A percentile compares a stretch with the other conserved stretches of the same genome.
Conservation (phyloP, 2,888 invertebrate species). For the Bibio marci region DNA sequence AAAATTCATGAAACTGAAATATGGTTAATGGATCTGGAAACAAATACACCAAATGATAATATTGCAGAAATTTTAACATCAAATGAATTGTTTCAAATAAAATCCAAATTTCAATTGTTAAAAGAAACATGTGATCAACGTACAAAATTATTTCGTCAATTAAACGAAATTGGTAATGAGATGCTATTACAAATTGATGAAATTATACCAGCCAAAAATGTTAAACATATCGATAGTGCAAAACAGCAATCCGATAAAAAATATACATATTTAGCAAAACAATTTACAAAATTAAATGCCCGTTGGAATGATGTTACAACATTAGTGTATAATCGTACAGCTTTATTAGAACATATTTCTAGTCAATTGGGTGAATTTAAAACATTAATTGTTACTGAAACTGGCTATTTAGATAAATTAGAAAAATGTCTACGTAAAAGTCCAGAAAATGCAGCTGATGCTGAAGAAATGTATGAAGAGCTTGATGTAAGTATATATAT, state of each 20-base stretch:
- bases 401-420: conserved; percentile 63
- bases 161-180: conserved; percentile 53
- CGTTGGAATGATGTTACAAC: conserved; percentile 54
- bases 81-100: conserved; percentile 52
- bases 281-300: conserved; percentile 50
- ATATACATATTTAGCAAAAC: conserved; percentile 41
- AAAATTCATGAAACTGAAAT: conserved; percentile 26
- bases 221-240: conserved; percentile 6
- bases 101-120: conserved; percentile 48
- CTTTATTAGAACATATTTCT: conserved; percentile 52
- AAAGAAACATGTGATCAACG: conserved; percentile 56
- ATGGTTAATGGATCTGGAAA: conserved; percentile 47
- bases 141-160: conserved; percentile 44
- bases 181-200: conserved; percentile 40
- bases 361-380: conserved; percentile 61
- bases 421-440: conserved; percentile 56
- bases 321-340: conserved; percentile 48
- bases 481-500: conserved; percentile 48
- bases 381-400: conserved; percentile 53
- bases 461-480: conserved; percentile 83
- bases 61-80: conserved; percentile 42
- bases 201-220: background rate
- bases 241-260: conserved; percentile 16
- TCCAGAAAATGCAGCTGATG: conserved; percentile 59
- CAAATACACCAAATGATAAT: conserved; percentile 40